Evolutionary conservation across 2,888 invertebrate genomes (phyloP).

Genomic region (Parnassius apollo): DNA sequence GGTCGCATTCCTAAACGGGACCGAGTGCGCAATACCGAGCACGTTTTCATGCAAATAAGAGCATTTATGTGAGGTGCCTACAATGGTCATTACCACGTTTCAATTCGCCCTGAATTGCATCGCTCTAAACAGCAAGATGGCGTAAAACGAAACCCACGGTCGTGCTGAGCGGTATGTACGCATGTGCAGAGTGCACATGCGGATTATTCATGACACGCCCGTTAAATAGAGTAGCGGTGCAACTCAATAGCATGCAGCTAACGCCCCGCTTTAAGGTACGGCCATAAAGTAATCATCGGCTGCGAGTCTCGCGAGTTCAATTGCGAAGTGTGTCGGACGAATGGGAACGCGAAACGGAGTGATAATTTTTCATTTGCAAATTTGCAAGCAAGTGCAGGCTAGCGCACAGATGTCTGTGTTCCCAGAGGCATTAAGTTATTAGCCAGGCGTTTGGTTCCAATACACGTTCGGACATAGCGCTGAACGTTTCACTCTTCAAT

Average conservation of each 20-base stretch:
- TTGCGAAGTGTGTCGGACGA: conserved; percentile 37
- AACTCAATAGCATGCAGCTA: conserved; percentile 38
- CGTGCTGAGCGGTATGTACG: conserved; percentile 40
- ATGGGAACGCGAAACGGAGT: conserved; percentile 36
- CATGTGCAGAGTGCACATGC: conserved; percentile 50
- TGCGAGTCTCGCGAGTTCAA: conserved; percentile 33
- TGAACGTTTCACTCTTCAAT: conserved; percentile 73
- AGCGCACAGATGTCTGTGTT: conserved; percentile 55
- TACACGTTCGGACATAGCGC: conserved; percentile 54
- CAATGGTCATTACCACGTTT: conserved; percentile 73
- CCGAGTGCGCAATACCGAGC: conserved; percentile 54
- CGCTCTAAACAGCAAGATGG: conserved; percentile 65
- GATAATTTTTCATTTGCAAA: conserved; percentile 41
- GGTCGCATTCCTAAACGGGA: conserved; percentile 47
- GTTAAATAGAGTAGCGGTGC: conserved; percentile 51
- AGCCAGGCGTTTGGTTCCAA: conserved; percentile 65
- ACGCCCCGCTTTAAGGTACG: conserved; percentile 30
- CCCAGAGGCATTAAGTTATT: conserved; percentile 78
- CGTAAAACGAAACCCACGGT: conserved; percentile 58
- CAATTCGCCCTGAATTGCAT: conserved; percentile 59
- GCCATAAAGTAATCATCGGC: conserved; percentile 42
- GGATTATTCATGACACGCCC: conserved; percentile 62
- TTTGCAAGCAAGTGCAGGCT: conserved; percentile 36
- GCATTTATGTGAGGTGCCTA: conserved; percentile 64
- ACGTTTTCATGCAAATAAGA: conserved; percentile 72